A percentile compares a stretch with the other conserved stretches of the same genome.
These are phyloP conservation scores for Coleophora deauratella DNA, from an alignment of 2,888 invertebrate genomes.

Conservation along the genomic window DNA sequence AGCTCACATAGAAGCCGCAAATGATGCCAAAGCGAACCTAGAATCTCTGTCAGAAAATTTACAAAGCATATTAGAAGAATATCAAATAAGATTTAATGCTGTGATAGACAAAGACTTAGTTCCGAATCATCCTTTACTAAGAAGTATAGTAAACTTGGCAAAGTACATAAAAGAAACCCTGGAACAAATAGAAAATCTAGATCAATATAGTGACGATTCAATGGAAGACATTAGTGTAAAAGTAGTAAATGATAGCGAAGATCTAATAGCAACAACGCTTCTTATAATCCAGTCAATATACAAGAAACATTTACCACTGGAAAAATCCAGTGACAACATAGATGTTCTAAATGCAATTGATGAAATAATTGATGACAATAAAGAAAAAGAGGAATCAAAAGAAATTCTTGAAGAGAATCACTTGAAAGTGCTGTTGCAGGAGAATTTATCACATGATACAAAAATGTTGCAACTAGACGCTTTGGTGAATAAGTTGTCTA, in stretches of 20 bases:
- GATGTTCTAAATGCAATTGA: slow-evolving; percentile 52
- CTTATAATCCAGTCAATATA: slow-evolving; percentile 49
- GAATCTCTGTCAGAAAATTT: slow-evolving; percentile 34
- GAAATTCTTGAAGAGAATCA: slow-evolving; percentile 76
- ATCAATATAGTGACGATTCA: slow-evolving; percentile 27
- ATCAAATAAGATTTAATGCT: slow-evolving; percentile 40
- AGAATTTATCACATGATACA: slow-evolving; percentile 76
- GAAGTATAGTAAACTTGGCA: slow-evolving; percentile 37
- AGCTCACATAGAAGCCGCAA: slow-evolving; percentile 43
- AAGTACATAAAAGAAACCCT: slow-evolving; percentile 36
- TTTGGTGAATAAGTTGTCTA: slow-evolving; percentile 50
- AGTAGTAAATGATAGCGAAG: slow-evolving; percentile 42
- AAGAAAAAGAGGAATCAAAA: slow-evolving; percentile 54
- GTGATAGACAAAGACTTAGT: slow-evolving; percentile 21
- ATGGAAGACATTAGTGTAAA: slow-evolving; percentile 31
- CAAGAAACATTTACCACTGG: slow-evolving; percentile 50
- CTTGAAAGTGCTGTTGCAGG: slow-evolving; percentile 78
- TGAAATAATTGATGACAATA: slow-evolving; percentile 45
- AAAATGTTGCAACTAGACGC: slow-evolving; percentile 71
- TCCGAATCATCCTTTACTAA: slow-evolving; percentile 46
- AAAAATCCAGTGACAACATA: slow-evolving; percentile 29
- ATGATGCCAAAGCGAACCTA: slow-evolving; percentile 40
- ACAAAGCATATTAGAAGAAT: slow-evolving; percentile 35
- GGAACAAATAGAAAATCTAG: slow-evolving; percentile 29
- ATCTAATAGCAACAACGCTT: slow-evolving; percentile 48